Base-by-base conservation (phyloP, 64 coral and sea anemone genomes). In the Dendrophyllia cribrosa region DNA sequence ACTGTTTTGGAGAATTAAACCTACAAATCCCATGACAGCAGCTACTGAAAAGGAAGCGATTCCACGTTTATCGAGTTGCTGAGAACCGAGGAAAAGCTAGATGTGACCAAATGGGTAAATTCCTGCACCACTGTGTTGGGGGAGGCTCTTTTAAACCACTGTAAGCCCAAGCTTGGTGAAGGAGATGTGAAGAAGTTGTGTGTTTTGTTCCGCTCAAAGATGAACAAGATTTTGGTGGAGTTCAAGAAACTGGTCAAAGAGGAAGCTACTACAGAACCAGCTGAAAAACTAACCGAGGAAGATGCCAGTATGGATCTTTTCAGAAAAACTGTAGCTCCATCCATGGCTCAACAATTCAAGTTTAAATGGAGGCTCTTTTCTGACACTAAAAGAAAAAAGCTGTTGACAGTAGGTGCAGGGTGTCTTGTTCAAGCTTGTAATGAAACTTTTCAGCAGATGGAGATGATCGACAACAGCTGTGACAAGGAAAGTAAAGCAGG, bases 1-100 rank as follows among this genome's bases (percentile, higher is more conserved):
- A 8, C 50, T 87, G 23, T 87, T 71, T 58, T 87, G 85, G 85
- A 87, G 85, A 87, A 87, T 87, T 66, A 87, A 87, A 58, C 85
- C 85, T 66, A 87, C 85, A 51, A 87, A 87, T 12, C 85, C 85
- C 13, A 87, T 87, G 85, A 87, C 85, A 26, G 51, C 23, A 87
- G 55, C 22, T 26, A 58, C 71, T 14, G 56, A 68, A 13, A 87
- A 43, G 14, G 85, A 87, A 58, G 44, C 85, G 25, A 34, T 68
- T 72, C 43, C 71, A 34, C 10, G 6, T 87, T 87, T 43, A 55
- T 87, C 4, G 66, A 87, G 45, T 68, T 72, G 26, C 85, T 87
- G 50, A 72, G 51, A 34, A 66, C 50, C 20, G 21, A 77, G 5
- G 52, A 88, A 10, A 43, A 74, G 46, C 51, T 88, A 43, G 44